Conservation (phyloP, 1,140 invertebrate species). For the Bombus ignitus region DNA sequence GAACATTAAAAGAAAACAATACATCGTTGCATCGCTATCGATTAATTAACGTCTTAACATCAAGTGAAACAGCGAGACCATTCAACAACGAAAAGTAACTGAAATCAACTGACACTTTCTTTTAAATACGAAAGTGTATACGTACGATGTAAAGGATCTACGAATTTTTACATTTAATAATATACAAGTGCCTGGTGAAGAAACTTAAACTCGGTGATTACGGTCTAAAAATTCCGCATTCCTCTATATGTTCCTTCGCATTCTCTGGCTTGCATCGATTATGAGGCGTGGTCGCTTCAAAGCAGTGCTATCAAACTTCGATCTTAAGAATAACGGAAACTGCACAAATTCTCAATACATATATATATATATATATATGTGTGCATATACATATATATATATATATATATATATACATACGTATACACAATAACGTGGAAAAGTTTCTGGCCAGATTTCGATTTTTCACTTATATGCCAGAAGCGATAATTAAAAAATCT, state of each 20-base stretch:
- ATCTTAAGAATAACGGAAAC: neutral
- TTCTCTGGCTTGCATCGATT: neutral
- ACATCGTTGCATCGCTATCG: neutral
- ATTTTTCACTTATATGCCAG: neutral
- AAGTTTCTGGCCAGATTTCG: neutral
- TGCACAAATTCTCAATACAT: neutral
- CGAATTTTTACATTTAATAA: neutral
- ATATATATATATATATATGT: neutral
- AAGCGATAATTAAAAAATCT: neutral
- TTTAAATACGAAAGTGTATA: neutral
- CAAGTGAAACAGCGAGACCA: neutral
- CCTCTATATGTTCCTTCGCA: neutral
- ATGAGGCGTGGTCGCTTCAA: constrained; percentile 26
- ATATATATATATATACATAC: neutral
- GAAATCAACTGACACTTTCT: neutral
- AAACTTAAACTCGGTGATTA: neutral
- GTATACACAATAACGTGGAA: neutral
- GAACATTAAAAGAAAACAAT: neutral
- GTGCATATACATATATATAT: too few relatives aligned
- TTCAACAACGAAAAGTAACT: neutral
- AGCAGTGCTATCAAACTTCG: neutral
- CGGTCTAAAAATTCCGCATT: constrained; percentile 11
- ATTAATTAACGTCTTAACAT: neutral
- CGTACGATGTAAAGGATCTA: neutral
- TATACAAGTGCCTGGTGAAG: neutral